These are phyloP conservation scores for Spatulosminthurus flaviceps DNA, from an alignment of 2,888 invertebrate genomes.

Conservation along the genomic window DNA sequence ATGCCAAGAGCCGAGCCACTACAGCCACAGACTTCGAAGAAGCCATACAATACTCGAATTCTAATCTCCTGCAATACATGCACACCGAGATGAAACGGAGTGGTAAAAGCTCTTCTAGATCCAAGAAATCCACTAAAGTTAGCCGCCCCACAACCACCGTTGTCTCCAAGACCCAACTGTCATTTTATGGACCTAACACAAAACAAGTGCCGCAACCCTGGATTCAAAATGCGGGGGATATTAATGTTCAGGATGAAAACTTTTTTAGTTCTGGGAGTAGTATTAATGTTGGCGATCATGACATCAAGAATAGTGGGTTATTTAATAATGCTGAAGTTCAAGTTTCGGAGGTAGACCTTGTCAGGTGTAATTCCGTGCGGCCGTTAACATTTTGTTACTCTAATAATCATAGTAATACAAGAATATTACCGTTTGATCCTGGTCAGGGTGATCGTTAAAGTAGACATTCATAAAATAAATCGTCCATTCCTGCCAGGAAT, in stretches of 20 bases:
- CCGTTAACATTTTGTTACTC: slow-evolving; percentile 44
- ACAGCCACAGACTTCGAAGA: slow-evolving; percentile 41
- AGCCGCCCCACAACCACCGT: slow-evolving; percentile 33
- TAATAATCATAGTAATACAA: slow-evolving; percentile 29
- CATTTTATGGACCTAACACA: background rate
- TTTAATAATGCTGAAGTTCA: slow-evolving; percentile 39
- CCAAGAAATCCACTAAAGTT: background rate
- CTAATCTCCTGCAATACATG: slow-evolving; percentile 26
- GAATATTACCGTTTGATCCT: slow-evolving; percentile 30
- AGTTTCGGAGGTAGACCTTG: slow-evolving; percentile 29
- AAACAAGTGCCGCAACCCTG: background rate
- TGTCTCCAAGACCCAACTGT: background rate
- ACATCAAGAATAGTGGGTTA: background rate
- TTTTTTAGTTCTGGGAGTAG: background rate
- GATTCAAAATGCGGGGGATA: background rate
- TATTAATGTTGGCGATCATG: background rate
- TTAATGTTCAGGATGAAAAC: background rate
- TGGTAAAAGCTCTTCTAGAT: background rate
- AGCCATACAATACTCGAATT: slow-evolving; percentile 35
- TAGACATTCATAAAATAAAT: too few species aligned
- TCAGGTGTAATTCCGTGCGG: background rate
- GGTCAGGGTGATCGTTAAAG: slow-evolving; percentile 29
- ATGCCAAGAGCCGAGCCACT: slow-evolving; percentile 14
- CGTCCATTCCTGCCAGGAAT: too few species aligned
- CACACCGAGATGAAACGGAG: slow-evolving; percentile 12